Percentiles rank a stretch among this genome's conserved stretches.
phyloP scores from a whole-genome alignment of 1,140 invertebrate genomes.

The Kradibia gibbosae region DNA sequence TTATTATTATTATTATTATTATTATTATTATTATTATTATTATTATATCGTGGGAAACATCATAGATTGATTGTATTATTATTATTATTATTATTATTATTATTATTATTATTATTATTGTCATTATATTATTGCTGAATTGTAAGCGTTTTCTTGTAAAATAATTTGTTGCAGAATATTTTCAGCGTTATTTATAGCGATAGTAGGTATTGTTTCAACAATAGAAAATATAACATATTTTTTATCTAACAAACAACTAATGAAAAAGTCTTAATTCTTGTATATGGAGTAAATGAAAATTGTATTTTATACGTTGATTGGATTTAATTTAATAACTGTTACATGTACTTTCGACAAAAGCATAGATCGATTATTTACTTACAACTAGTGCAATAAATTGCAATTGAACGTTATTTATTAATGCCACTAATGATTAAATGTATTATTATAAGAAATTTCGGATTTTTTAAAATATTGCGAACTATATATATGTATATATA shows the following conservation, averaged over 20 bases:
- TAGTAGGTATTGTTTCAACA: slow-evolving; percentile 13
- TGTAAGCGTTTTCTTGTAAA: slow-evolving; percentile 8
- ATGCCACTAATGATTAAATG: background rate
- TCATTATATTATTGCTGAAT: slow-evolving; percentile 53
- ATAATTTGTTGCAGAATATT: background rate
- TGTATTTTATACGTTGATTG: background rate
- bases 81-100: slow-evolving; percentile 55
- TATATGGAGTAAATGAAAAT: background rate
- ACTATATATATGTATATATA: background rate
- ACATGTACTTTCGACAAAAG: background rate
- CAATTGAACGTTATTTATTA: background rate
- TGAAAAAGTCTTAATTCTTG: background rate
- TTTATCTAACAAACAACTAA: background rate
- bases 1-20: slow-evolving; percentile 43
- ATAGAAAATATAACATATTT: background rate
- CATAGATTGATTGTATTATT: slow-evolving; percentile 53
- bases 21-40: slow-evolving; percentile 54
- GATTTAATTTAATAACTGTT: background rate
- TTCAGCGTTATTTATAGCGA: background rate
- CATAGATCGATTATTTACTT: background rate
- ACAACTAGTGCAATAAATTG: background rate
- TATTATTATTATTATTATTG: slow-evolving; percentile 56
- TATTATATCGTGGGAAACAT: slow-evolving; percentile 52
- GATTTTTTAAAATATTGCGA: background rate
- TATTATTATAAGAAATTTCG: background rate